These are phyloP conservation scores for Micrastur ruficollis DNA, from an alignment of 2,797 vertebrate genomes.

Conservation along the genomic window DNA sequence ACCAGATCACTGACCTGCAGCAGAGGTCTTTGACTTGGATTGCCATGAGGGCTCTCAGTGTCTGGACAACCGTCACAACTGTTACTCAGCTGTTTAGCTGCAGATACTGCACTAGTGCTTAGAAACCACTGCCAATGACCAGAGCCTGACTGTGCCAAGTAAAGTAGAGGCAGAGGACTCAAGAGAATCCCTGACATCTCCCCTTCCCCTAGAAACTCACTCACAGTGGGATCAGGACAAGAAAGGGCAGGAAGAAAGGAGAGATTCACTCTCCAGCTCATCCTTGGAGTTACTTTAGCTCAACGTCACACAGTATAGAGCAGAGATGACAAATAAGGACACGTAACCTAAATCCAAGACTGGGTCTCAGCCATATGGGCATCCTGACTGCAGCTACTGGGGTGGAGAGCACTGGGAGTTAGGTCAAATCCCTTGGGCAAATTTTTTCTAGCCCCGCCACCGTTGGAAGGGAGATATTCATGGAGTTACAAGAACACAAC, in stretches of 20 bases:
- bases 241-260: neutral
- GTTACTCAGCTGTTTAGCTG: slow-evolving; percentile 57
- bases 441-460: neutral
- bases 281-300: neutral
- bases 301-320: neutral
- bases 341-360: neutral
- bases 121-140: slow-evolving; percentile 9
- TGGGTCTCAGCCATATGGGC: neutral
- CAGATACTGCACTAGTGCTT: neutral
- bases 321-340: neutral
- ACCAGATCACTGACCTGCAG: slow-evolving; percentile 44
- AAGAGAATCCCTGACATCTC: neutral
- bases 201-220: neutral
- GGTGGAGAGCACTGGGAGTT: neutral
- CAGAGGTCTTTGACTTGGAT: slow-evolving; percentile 48
- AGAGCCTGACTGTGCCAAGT: neutral
- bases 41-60: slow-evolving; percentile 26
- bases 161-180: neutral
- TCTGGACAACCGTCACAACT: slow-evolving; percentile 48
- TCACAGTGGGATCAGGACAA: neutral
- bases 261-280: neutral
- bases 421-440: neutral
- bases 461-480: neutral
- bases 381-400: neutral
- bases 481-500: neutral